Evolutionary conservation across 2,888 invertebrate species (phyloP), one percentile per base, ranked within the genome.

Genomic region (Nebria brevicollis): DNA sequence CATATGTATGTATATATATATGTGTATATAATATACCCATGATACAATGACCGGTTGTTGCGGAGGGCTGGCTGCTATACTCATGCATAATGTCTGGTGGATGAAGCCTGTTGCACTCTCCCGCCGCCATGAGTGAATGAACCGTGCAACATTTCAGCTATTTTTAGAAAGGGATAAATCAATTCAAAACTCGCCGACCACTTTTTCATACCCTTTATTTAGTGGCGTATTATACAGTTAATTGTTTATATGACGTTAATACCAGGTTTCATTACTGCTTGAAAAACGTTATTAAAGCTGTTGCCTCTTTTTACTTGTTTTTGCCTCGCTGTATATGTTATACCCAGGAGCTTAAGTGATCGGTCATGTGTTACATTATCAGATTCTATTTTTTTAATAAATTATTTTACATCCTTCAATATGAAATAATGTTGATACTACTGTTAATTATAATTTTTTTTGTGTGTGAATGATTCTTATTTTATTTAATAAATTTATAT

Each of bases 91-190:
- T 13, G 54, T 54, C 54, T 54, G 54, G 54, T 54, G 54, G 54
- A 54, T 54, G 54, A 54, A 54, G 54, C 54, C 54, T 54, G 54
- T 54, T 54, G 54, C 54, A 54, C 54, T 11, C 54, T 54, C 54
- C 8, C 54, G 7, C 11, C 54, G 7, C 54, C 54, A 54, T 54
- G 8, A 54, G 54, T 54, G 54, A 54, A 54, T 54, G 54, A 54
- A 54, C 54, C 54, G 54, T 54, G 54, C 54, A 54, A 54, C 54
- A 54, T 54, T 54, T 54, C 54, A 54, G 54, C 54, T 54, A 54
- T 54, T 54, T 54, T 54, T 54, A 54, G 54, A 54, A 8, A 54
- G 54, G 54, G 54, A 54, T 54, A 54, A 54, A 54, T 54, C 54
- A 54, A 54, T 54, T 54, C 54, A 54, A 54, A 54, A 54, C 7